Percentiles rank a stretch among this genome's conserved stretches.
phyloP scores from a whole-genome alignment of 1,140 invertebrate species.

The Temnothorax curvispinosus region DNA sequence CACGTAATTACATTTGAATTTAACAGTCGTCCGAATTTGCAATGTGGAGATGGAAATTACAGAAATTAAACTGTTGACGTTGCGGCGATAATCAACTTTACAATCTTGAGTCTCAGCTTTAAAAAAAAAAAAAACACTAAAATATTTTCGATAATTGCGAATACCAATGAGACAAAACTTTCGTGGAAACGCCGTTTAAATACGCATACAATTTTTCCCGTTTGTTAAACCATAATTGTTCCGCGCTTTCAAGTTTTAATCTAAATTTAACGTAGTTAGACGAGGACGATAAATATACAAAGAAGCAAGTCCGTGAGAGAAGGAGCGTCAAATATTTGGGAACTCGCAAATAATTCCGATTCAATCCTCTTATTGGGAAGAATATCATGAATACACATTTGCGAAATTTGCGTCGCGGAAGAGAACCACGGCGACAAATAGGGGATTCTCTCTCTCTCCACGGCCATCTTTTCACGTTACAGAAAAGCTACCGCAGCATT shows the following conservation, averaged over 20 bases:
- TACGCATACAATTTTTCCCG: not conserved
- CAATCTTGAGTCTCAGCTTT: not conserved
- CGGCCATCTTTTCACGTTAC: conserved; percentile 56
- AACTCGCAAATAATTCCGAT: conserved; percentile 7
- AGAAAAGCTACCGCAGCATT: conserved; percentile 75
- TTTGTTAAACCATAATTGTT: not conserved
- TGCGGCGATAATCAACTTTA: conserved; percentile 41
- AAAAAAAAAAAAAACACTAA: conserved; percentile 13
- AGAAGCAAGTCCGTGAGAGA: too few relatives aligned
- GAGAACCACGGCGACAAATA: not conserved
- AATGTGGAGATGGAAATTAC: conserved; percentile 39
- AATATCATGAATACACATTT: not conserved
- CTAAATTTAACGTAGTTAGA: not conserved
- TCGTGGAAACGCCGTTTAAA: not conserved
- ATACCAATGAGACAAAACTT: conserved; percentile 7
- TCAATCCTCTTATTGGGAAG: not conserved
- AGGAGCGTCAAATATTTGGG: not conserved
- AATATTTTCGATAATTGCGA: conserved; percentile 25
- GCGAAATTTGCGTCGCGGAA: conserved; percentile 8
- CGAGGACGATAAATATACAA: not conserved
- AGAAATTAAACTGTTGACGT: conserved; percentile 54
- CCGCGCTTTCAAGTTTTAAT: conserved; percentile 13
- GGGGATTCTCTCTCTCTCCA: conserved; percentile 11
- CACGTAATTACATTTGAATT: conserved; percentile 65
- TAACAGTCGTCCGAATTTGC: conserved; percentile 33